Evolutionary conservation across 2,888 invertebrate genomes (phyloP), one percentile per base, ranked within the genome.

Genomic region (Zaprionus obscuricornis): DNA sequence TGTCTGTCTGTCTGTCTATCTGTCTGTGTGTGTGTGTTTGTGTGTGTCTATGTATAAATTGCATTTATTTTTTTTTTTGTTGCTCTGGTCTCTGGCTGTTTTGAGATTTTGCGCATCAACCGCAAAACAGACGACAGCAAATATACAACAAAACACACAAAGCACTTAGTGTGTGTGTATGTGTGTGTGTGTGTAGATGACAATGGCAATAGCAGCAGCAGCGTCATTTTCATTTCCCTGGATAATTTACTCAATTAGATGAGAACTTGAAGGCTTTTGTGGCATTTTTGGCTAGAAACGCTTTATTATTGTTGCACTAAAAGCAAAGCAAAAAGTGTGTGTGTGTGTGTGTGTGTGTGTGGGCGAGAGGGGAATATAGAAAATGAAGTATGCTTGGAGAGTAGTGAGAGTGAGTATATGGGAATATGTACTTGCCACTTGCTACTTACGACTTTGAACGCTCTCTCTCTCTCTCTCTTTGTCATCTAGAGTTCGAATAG

Each of bases 191-290:
- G 36, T 47, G 29, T 46, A 8, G 20, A 16, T 49, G 54, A 54
- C 56, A 74, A 42, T 40, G 51, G 46, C 55, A 50, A 16, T 65
- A 40, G 51, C 62, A 54, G 37, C 73, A 62, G 59, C 52, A 49
- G 36, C 67, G 56, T 60, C 54, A 74, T 66, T 74, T 72, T 74
- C 68, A 72, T 81, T 85, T 85, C 82, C 81, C 82, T 59, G 56
- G 77, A 81, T 74, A 86, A 76, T 85, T 79, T 72, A 74, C 84
- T 81, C 86, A 84, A 82, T 82, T 86, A 82, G 83, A 78, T 46
- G 37, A 45, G 70, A 75, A 73, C 67, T 79, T 67, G 73, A 79
- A 72, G 84, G 70, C 72, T 84, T 22, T 74, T 84, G 85, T 67
- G 77, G 86, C 78, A 81, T 77, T 82, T 72, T 34, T 66, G 43